phyloP scores from a whole-genome alignment of 2,888 invertebrate species.

The Macropis europaea region DNA sequence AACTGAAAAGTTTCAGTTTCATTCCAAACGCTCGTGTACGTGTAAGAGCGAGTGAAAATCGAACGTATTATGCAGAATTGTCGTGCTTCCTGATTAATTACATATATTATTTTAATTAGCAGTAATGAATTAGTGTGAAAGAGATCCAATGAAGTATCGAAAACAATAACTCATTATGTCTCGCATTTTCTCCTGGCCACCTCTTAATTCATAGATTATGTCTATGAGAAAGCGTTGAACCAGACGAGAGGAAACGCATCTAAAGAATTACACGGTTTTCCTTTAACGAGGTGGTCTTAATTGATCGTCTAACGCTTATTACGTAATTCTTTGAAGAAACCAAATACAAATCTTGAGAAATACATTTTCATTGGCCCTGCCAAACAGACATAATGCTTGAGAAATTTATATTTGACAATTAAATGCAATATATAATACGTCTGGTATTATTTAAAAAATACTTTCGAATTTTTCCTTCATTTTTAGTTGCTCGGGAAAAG shows the following conservation, averaged over 20 bases:
- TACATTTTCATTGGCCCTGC: not conserved
- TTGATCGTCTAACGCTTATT: slow-evolving; percentile 13
- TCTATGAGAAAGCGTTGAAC: slow-evolving; percentile 34
- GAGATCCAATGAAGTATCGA: not conserved
- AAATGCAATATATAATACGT: no score
- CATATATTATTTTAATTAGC: not conserved
- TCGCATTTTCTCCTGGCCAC: slow-evolving; percentile 9
- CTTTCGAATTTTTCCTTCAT: no score
- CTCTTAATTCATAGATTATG: slow-evolving; percentile 1
- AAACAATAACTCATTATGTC: slow-evolving; percentile 35
- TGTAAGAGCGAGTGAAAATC: slow-evolving; percentile 5
- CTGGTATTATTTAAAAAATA: no score
- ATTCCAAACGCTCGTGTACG: not conserved
- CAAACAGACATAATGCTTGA: no score
- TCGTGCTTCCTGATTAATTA: not conserved
- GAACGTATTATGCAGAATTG: not conserved
- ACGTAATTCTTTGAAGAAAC: not conserved
- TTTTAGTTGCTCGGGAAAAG: no score
- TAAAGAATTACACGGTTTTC: slow-evolving; percentile 21
- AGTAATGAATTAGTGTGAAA: slow-evolving; percentile 21
- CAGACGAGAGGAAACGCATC: not conserved
- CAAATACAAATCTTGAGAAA: not conserved
- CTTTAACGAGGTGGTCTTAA: slow-evolving; percentile 16
- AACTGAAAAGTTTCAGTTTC: not conserved
- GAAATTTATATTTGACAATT: no score